Percentiles rank a stretch among this genome's conserved stretches.
phyloP scores from a whole-genome alignment of 1,140 invertebrate species.

The Oppia nitens region DNA sequence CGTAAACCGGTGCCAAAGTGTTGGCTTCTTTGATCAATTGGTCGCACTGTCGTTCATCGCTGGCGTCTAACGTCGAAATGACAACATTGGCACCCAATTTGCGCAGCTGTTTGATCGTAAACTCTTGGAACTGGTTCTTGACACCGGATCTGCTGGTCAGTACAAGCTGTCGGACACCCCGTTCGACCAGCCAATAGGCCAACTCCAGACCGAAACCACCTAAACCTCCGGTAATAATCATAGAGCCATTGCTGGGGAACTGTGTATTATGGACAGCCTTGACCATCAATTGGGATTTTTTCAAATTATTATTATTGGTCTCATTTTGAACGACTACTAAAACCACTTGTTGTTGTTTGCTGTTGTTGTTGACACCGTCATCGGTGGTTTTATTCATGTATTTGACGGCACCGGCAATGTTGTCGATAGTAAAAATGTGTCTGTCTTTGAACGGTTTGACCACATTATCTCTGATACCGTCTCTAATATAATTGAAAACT shows the following conservation, averaged over 20 bases:
- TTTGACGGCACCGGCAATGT: constrained; percentile 63
- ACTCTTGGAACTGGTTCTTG: constrained; percentile 61
- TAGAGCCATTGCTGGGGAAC: constrained; percentile 69
- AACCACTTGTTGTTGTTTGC: constrained; percentile 73
- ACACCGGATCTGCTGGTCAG: constrained; percentile 73
- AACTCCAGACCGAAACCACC: constrained; percentile 90
- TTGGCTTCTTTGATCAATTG: constrained; percentile 38
- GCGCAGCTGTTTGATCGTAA: constrained; percentile 36
- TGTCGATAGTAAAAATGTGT: constrained; percentile 33
- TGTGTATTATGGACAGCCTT: constrained; percentile 52
- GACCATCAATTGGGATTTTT: constrained; percentile 22
- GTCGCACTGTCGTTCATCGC: constrained; percentile 43
- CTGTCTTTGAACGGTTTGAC: constrained; percentile 39
- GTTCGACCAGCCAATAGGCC: constrained; percentile 64
- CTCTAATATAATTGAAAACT: too few species aligned
- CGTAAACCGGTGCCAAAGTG: constrained; percentile 57
- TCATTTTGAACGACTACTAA: constrained; percentile 31
- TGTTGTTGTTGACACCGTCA: too few species aligned
- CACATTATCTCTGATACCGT: too few species aligned
- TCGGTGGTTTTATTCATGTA: constrained; percentile 93
- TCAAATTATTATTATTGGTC: constrained; percentile 20
- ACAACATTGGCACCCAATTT: constrained; percentile 43
- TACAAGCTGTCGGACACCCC: constrained; percentile 65
- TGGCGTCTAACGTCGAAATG: constrained; percentile 48
- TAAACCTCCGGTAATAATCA: constrained; percentile 69